Base-by-base conservation (phyloP, 2,113 vertebrate genomes). In the Progne subis region DNA sequence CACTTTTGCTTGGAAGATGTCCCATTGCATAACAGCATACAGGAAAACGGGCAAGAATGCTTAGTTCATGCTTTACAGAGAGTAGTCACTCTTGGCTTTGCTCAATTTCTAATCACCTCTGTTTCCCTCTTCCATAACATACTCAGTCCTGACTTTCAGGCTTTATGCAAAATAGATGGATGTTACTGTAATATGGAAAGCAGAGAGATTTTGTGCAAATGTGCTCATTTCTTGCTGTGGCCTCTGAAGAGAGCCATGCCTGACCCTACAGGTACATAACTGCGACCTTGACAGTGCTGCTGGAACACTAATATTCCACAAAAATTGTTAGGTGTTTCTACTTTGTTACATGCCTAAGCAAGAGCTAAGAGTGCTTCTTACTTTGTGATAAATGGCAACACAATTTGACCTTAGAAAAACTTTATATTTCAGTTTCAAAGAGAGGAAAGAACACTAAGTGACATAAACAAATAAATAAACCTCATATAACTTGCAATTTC, bases 31-130 rank as follows among this genome's bases (percentile, higher is more conserved):
- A 4, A 26, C 3, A 59, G 4, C 18, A 17, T 6, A 18, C 8
- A 79, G 14, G 4, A 32, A 61, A 41, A 1, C 18, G 11, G 4
- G 15, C 26, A 74, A 77, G 28, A 4, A 11, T 61, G 11, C 6
- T 43, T 53, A 20, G 12, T 43, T 14, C 0, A 0, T 52, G 20
- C 16, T 20, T 14, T 49, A 53, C 0, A 1, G 34, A 49, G 8
- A 6, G 4, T 12, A n/a, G 13, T n/a, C 5, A 7, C 6, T 37
- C 19, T 44, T 50, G 34, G 26, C 63, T 86, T 76, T 83, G 23
- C 20, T 9, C 7, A 18, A 1, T 43, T 80, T 82, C 19, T 60
- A 6, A 60, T 37, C 14, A 49, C 8, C 4, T 88, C 77, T 60
- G 2, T 44, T 71, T 17, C 29, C 11, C 7, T 60, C 50, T 20